Percentiles rank a stretch among this genome's conserved stretches.
Conservation (phyloP, 64 coral and sea anemone species). For the Stylophora pistillata region DNA sequence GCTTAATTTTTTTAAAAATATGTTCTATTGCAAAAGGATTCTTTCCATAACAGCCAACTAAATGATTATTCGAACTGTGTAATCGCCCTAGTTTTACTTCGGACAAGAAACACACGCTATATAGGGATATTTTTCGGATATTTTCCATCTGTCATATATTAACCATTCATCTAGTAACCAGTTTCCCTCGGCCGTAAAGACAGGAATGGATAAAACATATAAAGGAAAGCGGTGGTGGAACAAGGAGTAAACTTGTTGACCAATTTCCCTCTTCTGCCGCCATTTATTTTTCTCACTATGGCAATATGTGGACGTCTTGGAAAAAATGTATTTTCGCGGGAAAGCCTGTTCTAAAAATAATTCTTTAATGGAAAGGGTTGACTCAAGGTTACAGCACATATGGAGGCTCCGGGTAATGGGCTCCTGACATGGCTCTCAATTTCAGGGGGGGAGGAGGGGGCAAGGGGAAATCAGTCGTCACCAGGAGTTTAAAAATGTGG, state of each 20-base stretch:
- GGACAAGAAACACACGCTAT: not conserved
- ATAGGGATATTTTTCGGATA: not conserved
- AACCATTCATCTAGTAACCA: not conserved
- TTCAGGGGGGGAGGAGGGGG: too few relatives aligned
- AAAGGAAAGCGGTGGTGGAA: slow-evolving; percentile 11
- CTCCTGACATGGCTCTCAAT: too few relatives aligned
- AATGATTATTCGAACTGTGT: too few relatives aligned
- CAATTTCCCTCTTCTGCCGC: not conserved
- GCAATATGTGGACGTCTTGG: not conserved
- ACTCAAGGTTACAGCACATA: not conserved
- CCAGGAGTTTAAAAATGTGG: too few relatives aligned
- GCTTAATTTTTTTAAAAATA: too few relatives aligned
- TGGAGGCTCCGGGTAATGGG: not conserved
- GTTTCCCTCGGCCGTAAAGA: not conserved
- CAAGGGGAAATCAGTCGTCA: too few relatives aligned
- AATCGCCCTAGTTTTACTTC: too few relatives aligned
- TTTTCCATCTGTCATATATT: not conserved
- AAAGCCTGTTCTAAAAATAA: too few relatives aligned
- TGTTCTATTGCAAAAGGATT: too few relatives aligned
- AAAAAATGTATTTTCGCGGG: too few relatives aligned
- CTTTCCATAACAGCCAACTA: too few relatives aligned
- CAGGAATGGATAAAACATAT: not conserved
- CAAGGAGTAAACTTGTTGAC: not conserved
- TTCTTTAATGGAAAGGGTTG: slow-evolving; percentile 1
- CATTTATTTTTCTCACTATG: not conserved